phyloP scores from a whole-genome alignment of 2,113 vertebrate genomes.

The Chaenocephalus aceratus region DNA sequence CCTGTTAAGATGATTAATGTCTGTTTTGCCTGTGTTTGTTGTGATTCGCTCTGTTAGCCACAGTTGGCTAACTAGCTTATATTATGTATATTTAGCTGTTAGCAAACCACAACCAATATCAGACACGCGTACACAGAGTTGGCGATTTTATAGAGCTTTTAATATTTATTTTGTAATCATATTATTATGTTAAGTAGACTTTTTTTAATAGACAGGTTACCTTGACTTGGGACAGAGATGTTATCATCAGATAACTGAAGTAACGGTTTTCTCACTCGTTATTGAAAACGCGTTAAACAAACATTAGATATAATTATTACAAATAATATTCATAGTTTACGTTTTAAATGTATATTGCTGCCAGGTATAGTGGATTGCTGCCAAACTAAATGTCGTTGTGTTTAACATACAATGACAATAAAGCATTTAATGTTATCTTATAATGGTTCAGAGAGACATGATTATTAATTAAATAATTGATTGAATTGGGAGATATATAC shows the following conservation, averaged over 20 bases:
- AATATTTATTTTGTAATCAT: not conserved
- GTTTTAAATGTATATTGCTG: too few species aligned
- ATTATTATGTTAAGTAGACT: not conserved
- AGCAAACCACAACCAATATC: not conserved
- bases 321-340: too few species aligned
- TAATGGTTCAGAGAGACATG: too few species aligned
- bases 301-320: too few species aligned
- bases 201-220: not conserved
- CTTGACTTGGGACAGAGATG: not conserved
- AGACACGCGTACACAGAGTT: not conserved
- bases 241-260: constrained; percentile 20
- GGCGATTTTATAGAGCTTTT: not conserved
- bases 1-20: not conserved
- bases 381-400: too few species aligned
- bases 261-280: not conserved
- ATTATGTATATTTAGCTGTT: constrained; percentile 2
- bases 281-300: too few species aligned
- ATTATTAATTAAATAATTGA: too few species aligned
- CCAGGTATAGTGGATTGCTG: too few species aligned
- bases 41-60: constrained; percentile 18
- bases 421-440: too few species aligned
- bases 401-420: too few species aligned
- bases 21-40: constrained; percentile 29
- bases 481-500: too few species aligned
- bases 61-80: constrained; percentile 27